Base-by-base conservation (phyloP, 2,888 invertebrate genomes). In the Hanleya hanleyi region DNA sequence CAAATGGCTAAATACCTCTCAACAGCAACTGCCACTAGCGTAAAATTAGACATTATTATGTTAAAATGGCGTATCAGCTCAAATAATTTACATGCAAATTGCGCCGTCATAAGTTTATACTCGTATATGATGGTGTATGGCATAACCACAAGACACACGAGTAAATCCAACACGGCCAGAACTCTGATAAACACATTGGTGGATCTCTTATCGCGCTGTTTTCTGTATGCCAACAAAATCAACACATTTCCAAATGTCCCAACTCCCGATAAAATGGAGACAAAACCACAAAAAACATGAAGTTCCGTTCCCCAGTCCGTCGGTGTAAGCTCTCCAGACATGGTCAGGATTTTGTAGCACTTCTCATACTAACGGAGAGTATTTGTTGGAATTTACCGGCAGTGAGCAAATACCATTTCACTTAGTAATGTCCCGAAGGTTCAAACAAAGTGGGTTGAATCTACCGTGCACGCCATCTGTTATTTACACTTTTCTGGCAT, bases 61-160 rank as follows among this genome's bases (percentile, higher is more conserved):
- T 70, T 61, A 35, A 67, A 57, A 49, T 74, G 74, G 6, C 74
- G 49, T 12, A 67, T 6, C n/a, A 70, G 1, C 41, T 74, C 74
- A 38, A 70, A 32, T 1, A 57, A 49, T n/a, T 70, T 69, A n/a
- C 74, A 74, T 15, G 64, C 41, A 6, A 67, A n/a, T 37, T 70
- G 67, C 1, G 36, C 36, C 9, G 64, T 38, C 26, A 74, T 41
- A 7, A 36, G 29, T 4, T 67, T 50, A 49, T 38, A 29, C 38
- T 74, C 74, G 29, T 61, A 70, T 32, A 26, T 29, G 1, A 74
- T 62, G 15, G 74, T 64, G 47, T 74, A 74, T 26, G 74, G 74
- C 36, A 74, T 66, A 50, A 74, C 47, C n/a, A 74, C 74, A 1
- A 49, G 35, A 50, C 70, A 74, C 9, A 74, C 70, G 0, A 37